phyloP scores from a whole-genome alignment of 1,140 invertebrate genomes.

The Drosophila insularis region DNA sequence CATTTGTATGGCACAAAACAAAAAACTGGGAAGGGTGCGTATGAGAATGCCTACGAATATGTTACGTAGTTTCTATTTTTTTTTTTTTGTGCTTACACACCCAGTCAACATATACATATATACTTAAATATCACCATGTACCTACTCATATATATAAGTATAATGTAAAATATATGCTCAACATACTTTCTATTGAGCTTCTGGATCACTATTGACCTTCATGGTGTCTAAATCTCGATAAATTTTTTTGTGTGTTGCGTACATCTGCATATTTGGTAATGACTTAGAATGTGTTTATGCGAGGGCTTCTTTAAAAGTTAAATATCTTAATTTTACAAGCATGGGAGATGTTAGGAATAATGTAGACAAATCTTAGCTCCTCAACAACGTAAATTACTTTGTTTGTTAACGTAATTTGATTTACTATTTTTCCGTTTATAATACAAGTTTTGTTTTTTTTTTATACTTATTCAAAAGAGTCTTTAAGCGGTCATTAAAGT shows the following conservation, averaged over 20 bases:
- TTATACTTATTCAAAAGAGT: no score
- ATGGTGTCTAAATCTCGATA: slow-evolving; percentile 38
- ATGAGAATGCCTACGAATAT: slow-evolving; percentile 5
- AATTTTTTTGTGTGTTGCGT: background rate
- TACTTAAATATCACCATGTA: background rate
- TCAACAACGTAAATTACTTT: no score
- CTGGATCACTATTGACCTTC: slow-evolving; percentile 37
- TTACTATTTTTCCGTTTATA: no score
- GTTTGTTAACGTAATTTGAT: no score
- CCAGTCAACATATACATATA: background rate
- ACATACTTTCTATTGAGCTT: slow-evolving; percentile 35
- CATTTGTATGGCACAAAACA: background rate
- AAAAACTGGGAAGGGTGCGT: slow-evolving; percentile 17
- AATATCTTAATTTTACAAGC: no score
- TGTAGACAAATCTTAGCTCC: no score
- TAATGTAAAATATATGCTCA: slow-evolving; percentile 25
- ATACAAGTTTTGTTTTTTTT: no score
- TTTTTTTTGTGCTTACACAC: background rate
- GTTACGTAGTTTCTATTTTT: background rate
- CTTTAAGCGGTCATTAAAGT: no score
- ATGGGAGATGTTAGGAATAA: no score
- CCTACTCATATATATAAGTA: background rate
- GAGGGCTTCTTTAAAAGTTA: background rate
- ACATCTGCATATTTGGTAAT: slow-evolving; percentile 13
- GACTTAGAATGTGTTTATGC: background rate